Base-by-base conservation (phyloP, 2,797 vertebrate genomes). In the Percopsis omiscomaycus region DNA sequence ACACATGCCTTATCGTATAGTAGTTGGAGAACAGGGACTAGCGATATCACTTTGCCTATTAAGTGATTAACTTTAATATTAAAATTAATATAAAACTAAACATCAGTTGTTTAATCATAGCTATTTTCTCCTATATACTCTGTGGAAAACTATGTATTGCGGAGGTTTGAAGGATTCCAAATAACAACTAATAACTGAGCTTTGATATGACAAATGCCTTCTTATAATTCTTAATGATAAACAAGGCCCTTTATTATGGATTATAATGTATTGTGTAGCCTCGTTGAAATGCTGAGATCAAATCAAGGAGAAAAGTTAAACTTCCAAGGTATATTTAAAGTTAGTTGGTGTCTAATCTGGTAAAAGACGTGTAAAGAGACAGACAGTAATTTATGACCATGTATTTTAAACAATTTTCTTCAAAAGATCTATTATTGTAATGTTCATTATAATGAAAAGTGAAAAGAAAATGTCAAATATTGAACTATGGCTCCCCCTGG, bases 161-260 rank as follows among this genome's bases (percentile, higher is more conserved):
- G 81, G 89, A 86, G 88, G 89, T 84, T 88, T 64, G 83, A 88
- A 88, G 88, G 84, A 88, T 78, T 73, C 55, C 80, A 83, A 84
- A 81, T 79, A 13, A 70, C 12, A 79, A 15, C 53, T 83, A 82
- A 86, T 81, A 80, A 81, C 69, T 66, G 64, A 65, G 48, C 80
- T 79, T 65, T 48, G 15, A 11, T 68, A 15, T 28, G 14, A 54
- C 46, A 47, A 51, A 14, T 49, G 29, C 58, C 68, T 64, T n/a
- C 10, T 49, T 51, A 42, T 42, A 5, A 64, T n/a, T 52, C 48
- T 57, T 67, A 9, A 16, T 8, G 28, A 42, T 8, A 52, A 42
- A 42, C 44, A 8, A 28, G 47, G 47, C 14, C 14, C 64, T 53
- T 37, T 55, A n/a, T 53, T 8, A 45, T 29, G 22, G 46, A 14